Base-by-base conservation (phyloP, 2,113 vertebrate species). In the Dipodomys stephensi region DNA sequence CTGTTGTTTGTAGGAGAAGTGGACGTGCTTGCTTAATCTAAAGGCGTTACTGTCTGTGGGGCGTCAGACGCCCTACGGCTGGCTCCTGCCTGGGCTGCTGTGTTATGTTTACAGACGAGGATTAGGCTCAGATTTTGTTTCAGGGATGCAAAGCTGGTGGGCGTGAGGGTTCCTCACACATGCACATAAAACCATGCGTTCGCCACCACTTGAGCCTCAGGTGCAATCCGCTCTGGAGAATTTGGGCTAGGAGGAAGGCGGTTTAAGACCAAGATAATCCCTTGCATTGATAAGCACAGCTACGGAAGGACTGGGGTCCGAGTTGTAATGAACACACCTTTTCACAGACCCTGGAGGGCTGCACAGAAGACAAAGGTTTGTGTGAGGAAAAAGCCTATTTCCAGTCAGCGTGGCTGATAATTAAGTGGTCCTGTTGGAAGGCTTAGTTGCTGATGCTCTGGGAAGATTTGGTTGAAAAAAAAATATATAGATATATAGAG, bases 381-480 rank as follows among this genome's bases (percentile, higher is more conserved):
- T 71, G 85, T 76, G 11, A 22, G 20, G 93, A 93, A 95, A 68
- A 12, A 72, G 90, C 71, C 32, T 68, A 64, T 65, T 83, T n/a
- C 94, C 15, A 93, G 90, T 30, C 72, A 67, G 76, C 68, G 49
- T 81, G 2, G 0, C 87, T 87, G 95, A 92, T 95, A 96, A 98
- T 97, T 97, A 97, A 96, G 82, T 87, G 94, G 96, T 96, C 97
- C 97, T 97, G 97, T 96, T 78, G 80, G 96, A 96, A 97, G 60
- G 96, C 96, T 97, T 88, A 93, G 86, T 98, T 98, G 97, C 95
- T 85, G 85, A 97, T 95, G 97, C 94, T 79, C 89, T 19, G 57
- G 94, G 96, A 94, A 92, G 80, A 87, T 67, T 44, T 3, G 39
- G 71, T 72, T 78, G 73, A 67, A 87, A 67, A 49, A 49, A 49